Evolutionary conservation across 2,888 invertebrate genomes (phyloP), one percentile per base, ranked within the genome.

Genomic region (Agrochola lota): DNA sequence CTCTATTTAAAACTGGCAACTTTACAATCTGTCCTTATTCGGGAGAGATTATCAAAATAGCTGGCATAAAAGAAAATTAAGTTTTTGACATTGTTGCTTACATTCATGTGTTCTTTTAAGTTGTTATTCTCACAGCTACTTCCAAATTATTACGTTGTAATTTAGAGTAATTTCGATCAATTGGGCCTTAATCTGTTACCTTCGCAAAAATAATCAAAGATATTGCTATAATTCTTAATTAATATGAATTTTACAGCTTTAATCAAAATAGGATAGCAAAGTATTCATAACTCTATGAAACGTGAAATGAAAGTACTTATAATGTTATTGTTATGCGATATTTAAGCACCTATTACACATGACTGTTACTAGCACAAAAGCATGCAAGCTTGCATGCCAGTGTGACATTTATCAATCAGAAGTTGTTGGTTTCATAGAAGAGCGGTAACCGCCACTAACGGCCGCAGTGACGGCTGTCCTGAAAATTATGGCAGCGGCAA

Each of bases 231-330:
- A 46, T 62, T 62, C 9, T 63, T 73, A 74, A 66, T 63, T 52
- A 55, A 49, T 78, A 76, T 11, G 30, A 69, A 62, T 55, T 35
- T 59, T 52, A 46, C n/a, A 57, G 77, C 15, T 80, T 67, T 85
- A 75, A 52, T 88, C 4, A 87, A 87, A 88, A 87, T 83, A 87
- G 80, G 78, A 81, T 52, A 75, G 79, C 80, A 81, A 85, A 81
- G 40, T 79, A 77, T 74, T 70, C n/a, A 79, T 59, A 81, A 66
- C 40, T 43, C 73, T 81, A 75, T 26, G 23, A 67, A 62, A 77
- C 3, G 62, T 80, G 67, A 78, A 80, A 86, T 59, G 63, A 77
- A 57, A 66, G n/a, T 77, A 68, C 30, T 72, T 64, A 60, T 26
- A 43, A 74, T 60, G 63, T 43, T 70, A 62, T 84, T 77, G 46